Conservation (phyloP, 2,888 invertebrate genomes). For the Molorchus minor region DNA sequence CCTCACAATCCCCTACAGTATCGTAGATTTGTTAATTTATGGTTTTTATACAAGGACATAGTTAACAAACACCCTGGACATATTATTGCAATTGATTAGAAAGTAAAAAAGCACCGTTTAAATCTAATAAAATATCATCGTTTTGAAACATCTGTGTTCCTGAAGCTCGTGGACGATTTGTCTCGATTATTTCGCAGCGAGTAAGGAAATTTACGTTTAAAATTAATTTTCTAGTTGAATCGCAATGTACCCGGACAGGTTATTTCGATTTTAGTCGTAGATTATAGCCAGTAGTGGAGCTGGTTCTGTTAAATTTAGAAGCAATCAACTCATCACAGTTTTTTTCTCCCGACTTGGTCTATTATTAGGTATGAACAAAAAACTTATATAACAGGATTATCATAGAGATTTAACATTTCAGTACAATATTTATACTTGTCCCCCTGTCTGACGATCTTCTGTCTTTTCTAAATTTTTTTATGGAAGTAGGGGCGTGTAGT, state of each 20-base stretch:
- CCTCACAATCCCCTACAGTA: too few species aligned
- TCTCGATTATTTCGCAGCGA: too few species aligned
- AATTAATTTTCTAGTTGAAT: neutral
- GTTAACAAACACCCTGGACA: too few species aligned
- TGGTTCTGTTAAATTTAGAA: neutral
- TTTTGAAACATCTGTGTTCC: too few species aligned
- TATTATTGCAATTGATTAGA: too few species aligned
- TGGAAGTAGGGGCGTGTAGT: neutral
- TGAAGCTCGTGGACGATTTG: too few species aligned
- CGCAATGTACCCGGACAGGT: neutral
- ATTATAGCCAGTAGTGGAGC: neutral
- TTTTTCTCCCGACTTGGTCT: neutral
- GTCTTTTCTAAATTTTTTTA: neutral
- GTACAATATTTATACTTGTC: neutral
- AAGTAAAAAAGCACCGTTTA: too few species aligned
- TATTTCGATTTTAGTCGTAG: neutral
- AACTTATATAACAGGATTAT: neutral
- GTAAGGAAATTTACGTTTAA: neutral
- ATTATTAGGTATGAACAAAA: neutral
- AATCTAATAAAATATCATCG: too few species aligned
- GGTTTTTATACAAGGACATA: too few species aligned
- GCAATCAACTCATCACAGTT: neutral
- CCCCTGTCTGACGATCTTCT: neutral
- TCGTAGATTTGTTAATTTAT: too few species aligned
- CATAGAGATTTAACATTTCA: neutral